Evolutionary conservation across 2,888 invertebrate genomes (phyloP).

Genomic region (Perizoma flavofasciatum): DNA sequence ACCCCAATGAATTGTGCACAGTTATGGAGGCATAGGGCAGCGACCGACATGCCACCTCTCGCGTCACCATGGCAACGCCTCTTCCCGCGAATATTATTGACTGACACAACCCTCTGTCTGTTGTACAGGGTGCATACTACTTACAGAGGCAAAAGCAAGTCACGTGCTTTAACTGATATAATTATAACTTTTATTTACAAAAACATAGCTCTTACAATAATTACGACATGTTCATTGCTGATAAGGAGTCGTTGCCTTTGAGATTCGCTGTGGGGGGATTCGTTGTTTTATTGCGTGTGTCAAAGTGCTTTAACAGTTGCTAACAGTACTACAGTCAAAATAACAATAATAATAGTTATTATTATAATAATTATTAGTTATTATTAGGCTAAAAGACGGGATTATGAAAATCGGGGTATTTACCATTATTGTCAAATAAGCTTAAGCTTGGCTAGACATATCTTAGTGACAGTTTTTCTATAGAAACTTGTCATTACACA

Average conservation of each 20-base stretch:
- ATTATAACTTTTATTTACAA: constrained; percentile 52
- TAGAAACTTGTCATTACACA: too few species aligned
- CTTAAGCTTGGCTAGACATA: too few species aligned
- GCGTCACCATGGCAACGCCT: constrained; percentile 77
- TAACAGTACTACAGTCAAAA: constrained; percentile 36
- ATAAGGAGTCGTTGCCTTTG: constrained; percentile 66
- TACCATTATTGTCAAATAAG: too few species aligned
- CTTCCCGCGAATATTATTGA: constrained; percentile 73
- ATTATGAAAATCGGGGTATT: too few species aligned
- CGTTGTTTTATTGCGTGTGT: constrained; percentile 44
- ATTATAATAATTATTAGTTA: background rate
- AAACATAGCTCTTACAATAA: constrained; percentile 59
- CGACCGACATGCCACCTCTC: constrained; percentile 59
- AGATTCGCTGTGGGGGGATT: constrained; percentile 49
- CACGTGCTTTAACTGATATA: constrained; percentile 67
- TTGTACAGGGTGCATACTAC: constrained; percentile 19
- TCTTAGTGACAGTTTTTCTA: too few species aligned
- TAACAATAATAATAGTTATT: background rate
- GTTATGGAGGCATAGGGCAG: constrained; percentile 40
- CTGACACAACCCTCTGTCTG: constrained; percentile 50
- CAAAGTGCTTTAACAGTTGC: constrained; percentile 30
- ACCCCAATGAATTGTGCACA: too few species aligned
- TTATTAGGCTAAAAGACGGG: too few species aligned
- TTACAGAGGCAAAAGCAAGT: constrained; percentile 36
- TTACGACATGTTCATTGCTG: constrained; percentile 67